Base-by-base conservation (phyloP, 2,113 vertebrate genomes). In the Axis porcinus region DNA sequence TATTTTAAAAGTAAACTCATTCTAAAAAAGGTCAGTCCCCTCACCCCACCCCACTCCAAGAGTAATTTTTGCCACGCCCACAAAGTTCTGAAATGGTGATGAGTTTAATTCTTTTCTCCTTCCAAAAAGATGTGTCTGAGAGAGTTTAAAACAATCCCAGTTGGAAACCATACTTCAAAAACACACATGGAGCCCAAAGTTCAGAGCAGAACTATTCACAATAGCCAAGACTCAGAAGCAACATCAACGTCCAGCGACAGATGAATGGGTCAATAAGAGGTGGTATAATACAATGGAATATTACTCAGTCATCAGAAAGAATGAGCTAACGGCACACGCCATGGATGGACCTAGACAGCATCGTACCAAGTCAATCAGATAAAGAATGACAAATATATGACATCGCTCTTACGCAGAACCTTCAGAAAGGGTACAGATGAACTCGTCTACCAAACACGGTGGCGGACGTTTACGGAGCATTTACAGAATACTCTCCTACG, bases 311-410 rank as follows among this genome's bases (percentile, higher is more conserved):
- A 5, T 36, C 17, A 36, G 0, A 11, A 36, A 70, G 64, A 36
- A 21, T 1, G 9, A 36, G 9, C 17, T 9, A 11, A 0, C 0
- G 4, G n/a, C 8, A 21, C 9, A 2, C 33, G 0, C 0, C n/a
- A 1, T 21, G n/a, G 64, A 36, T 0, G 4, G 64, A 11, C n/a
- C 17, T 21, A 19, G n/a, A 6, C 64, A 11, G 8, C 1, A 0
- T 11, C 4, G 4, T 5, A 21, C 64, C 64, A 70, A 36, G 64
- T 36, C n/a, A 11, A 1, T 11, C 64, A 21, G 64, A 11, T 9
- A 19, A 67, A n/a, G 7, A 2, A 5, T 21, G 33, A 67, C 8
- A 4, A 0, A 9, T 2, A 17, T 0, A 2, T 11, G 4, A 17
- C 64, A 11, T 10, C n/a, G 33, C 17, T 2, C 64, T 21, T 36